phyloP scores from a whole-genome alignment of 1,140 invertebrate genomes.

The Choristoneura fumiferana region DNA sequence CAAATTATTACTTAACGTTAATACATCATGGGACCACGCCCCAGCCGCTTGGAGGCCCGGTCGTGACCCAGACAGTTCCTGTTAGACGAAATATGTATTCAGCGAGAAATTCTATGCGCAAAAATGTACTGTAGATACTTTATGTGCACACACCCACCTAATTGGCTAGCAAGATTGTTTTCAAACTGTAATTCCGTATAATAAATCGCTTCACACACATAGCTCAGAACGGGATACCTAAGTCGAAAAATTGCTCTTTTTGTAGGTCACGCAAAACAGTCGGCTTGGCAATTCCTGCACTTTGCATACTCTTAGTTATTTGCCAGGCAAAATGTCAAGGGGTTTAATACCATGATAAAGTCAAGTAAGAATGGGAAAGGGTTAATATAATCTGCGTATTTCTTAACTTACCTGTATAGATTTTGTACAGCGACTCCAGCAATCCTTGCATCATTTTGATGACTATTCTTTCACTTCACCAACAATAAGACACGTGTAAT shows the following conservation, averaged over 20 bases:
- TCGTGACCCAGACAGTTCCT: constrained; percentile 29
- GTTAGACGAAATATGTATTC: constrained; percentile 12
- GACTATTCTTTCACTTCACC: constrained; percentile 35
- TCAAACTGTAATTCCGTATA: background rate
- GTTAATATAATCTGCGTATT: too few relatives aligned
- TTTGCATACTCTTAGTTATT: too few relatives aligned
- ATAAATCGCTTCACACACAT: constrained; percentile 2
- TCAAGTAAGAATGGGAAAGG: too few relatives aligned
- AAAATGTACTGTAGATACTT: constrained; percentile 5
- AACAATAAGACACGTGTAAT: constrained; percentile 27
- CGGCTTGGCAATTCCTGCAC: background rate
- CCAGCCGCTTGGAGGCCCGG: constrained; percentile 28
- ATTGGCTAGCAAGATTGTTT: constrained; percentile 3
- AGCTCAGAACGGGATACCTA: background rate
- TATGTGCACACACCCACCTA: constrained; percentile 14
- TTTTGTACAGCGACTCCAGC: constrained; percentile 67
- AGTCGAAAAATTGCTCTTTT: background rate
- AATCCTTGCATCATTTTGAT: constrained; percentile 72
- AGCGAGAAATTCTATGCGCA: constrained; percentile 13
- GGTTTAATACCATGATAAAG: too few relatives aligned
- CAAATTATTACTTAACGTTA: constrained; percentile 46
- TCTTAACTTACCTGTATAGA: constrained; percentile 62
- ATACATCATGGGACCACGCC: constrained; percentile 43
- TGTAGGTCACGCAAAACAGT: constrained; percentile 21
- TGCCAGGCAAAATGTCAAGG: too few relatives aligned